Evolutionary conservation across 1,140 invertebrate genomes (phyloP).

Genomic region (Neodiprion virginianus): DNA sequence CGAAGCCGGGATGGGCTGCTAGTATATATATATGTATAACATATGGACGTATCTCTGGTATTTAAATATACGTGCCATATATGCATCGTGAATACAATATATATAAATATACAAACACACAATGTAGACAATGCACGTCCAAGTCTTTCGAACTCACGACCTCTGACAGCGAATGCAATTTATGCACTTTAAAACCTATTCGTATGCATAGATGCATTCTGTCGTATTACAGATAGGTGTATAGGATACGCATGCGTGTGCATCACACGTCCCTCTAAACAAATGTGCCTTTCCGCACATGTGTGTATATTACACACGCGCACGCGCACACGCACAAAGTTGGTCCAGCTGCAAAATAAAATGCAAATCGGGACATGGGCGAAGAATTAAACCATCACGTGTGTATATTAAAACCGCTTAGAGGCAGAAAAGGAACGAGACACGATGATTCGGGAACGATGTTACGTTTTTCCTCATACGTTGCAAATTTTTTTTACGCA

Average conservation of each 20-base stretch:
- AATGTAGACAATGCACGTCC: background rate
- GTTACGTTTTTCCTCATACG: too few relatives aligned
- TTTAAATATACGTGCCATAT: background rate
- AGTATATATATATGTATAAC: background rate
- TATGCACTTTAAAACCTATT: background rate
- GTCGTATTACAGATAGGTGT: background rate
- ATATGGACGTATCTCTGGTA: background rate
- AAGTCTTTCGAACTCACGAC: background rate
- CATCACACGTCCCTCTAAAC: too few relatives aligned
- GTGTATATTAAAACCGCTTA: too few relatives aligned
- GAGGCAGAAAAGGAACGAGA: too few relatives aligned
- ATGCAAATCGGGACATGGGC: background rate
- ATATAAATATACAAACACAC: background rate
- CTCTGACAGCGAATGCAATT: background rate
- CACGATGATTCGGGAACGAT: too few relatives aligned
- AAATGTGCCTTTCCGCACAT: too few relatives aligned
- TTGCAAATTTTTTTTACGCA: too few relatives aligned
- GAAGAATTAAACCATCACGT: too few relatives aligned
- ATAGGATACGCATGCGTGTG: too few relatives aligned
- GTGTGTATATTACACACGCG: too few relatives aligned
- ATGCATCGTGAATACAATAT: background rate
- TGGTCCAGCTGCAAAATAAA: background rate
- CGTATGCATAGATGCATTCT: constrained; percentile 2
- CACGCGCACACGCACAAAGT: background rate
- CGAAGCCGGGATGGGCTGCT: too few relatives aligned